Evolutionary conservation across 2,888 invertebrate genomes (phyloP).

Genomic region (Orchesellides sinensis): DNA sequence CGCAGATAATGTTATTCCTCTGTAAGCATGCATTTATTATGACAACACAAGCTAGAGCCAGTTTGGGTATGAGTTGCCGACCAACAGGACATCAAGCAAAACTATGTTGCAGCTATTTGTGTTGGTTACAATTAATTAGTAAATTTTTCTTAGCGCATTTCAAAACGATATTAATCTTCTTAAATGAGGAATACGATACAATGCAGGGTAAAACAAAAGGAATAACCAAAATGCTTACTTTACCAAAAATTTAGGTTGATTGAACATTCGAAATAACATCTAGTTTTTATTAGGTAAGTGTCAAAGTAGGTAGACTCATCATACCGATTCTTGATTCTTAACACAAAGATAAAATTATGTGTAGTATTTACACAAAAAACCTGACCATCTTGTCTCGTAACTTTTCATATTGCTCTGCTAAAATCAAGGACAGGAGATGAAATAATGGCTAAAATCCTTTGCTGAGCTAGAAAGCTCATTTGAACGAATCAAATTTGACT

Average conservation of each 20-base stretch:
- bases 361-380: constrained; percentile 23
- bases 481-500: background rate
- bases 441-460: background rate
- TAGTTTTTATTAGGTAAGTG: constrained; percentile 16
- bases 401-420: constrained; percentile 26
- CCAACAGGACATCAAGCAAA: background rate
- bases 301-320: constrained; percentile 28
- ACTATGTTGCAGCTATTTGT: background rate
- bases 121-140: background rate
- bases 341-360: background rate
- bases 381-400: constrained; percentile 38
- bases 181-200: too few relatives aligned
- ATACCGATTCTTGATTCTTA: constrained; percentile 1
- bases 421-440: constrained; percentile 41
- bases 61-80: background rate
- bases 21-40: too few relatives aligned
- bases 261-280: background rate
- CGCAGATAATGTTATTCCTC: too few relatives aligned
- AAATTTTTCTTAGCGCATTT: background rate
- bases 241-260: constrained; percentile 7
- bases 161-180: too few relatives aligned
- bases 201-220: too few relatives aligned
- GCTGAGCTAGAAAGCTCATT: background rate
- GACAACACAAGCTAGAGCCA: too few relatives aligned
- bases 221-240: background rate